Evolutionary conservation across 2,113 vertebrate species (phyloP).

Genomic region (Candoia aspera): DNA sequence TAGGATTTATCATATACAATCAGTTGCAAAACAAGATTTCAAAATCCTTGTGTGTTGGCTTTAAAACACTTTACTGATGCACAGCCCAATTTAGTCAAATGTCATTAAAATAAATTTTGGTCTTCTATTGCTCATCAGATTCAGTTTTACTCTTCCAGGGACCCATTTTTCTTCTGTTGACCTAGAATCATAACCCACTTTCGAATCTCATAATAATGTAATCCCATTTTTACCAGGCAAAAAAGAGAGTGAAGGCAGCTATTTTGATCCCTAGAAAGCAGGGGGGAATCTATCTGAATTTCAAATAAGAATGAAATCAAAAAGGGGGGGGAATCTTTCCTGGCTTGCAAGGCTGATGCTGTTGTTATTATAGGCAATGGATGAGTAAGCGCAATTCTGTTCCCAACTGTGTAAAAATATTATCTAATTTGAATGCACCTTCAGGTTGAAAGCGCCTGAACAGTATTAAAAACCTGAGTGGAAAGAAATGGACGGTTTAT

Average conservation of each 20-base stretch:
- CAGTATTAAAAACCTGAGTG: accelerated
- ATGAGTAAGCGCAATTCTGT: accelerated
- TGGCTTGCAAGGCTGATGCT: accelerated
- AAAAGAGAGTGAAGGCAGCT: not conserved
- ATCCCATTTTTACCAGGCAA: not conserved
- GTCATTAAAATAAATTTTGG: not conserved
- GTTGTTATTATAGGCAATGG: accelerated
- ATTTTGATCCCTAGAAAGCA: not conserved
- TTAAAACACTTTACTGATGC: not conserved
- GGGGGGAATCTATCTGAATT: not conserved
- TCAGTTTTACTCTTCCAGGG: not conserved
- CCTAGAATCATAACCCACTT: not conserved
- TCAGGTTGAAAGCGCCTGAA: accelerated
- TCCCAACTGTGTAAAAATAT: not conserved
- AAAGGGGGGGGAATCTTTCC: not conserved
- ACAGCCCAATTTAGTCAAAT: not conserved
- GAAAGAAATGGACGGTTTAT: not conserved
- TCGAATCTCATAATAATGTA: not conserved
- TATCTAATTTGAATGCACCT: accelerated
- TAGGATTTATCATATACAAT: not conserved
- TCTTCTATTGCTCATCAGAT: not conserved
- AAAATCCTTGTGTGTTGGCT: not conserved
- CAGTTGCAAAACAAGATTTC: not conserved
- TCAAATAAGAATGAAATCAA: not conserved
- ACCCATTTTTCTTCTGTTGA: not conserved